Conservation (phyloP, 1,140 invertebrate genomes). For the Drosophila pachea region DNA sequence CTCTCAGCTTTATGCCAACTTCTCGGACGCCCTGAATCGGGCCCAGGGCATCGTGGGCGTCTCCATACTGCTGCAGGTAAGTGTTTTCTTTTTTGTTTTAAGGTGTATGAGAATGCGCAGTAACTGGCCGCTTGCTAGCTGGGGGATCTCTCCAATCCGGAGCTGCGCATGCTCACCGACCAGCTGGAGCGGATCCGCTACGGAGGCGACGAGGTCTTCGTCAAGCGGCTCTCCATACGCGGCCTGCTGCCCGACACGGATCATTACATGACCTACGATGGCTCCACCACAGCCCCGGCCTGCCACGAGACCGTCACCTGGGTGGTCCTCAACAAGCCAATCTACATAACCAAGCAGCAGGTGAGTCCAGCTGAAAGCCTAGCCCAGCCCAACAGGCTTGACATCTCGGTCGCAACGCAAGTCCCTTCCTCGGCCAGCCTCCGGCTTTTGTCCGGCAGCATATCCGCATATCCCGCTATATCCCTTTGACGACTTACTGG, state of each 20-base stretch:
- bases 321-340: constrained; percentile 97
- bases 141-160: constrained; percentile 91
- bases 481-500: too few relatives aligned
- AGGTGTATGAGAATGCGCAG: too few relatives aligned
- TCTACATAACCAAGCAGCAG: constrained; percentile 97
- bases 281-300: constrained; percentile 95
- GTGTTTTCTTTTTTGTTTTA: too few relatives aligned
- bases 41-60: constrained; percentile 94
- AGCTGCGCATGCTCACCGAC: constrained; percentile 91
- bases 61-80: constrained; percentile 91
- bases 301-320: constrained; percentile 96
- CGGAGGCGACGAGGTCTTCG: constrained; percentile 89
- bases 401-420: too few relatives aligned
- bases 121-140: constrained; percentile 81
- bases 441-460: too few relatives aligned
- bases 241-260: constrained; percentile 94
- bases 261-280: constrained; percentile 98
- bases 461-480: too few relatives aligned
- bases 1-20: constrained; percentile 94
- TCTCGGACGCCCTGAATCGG: constrained; percentile 91
- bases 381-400: too few relatives aligned
- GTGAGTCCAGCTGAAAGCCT: too few relatives aligned
- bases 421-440: too few relatives aligned
- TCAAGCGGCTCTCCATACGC: constrained; percentile 89
- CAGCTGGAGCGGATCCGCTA: constrained; percentile 92